phyloP scores from a whole-genome alignment of 2,797 vertebrate genomes.

The Siniperca undulata region DNA sequence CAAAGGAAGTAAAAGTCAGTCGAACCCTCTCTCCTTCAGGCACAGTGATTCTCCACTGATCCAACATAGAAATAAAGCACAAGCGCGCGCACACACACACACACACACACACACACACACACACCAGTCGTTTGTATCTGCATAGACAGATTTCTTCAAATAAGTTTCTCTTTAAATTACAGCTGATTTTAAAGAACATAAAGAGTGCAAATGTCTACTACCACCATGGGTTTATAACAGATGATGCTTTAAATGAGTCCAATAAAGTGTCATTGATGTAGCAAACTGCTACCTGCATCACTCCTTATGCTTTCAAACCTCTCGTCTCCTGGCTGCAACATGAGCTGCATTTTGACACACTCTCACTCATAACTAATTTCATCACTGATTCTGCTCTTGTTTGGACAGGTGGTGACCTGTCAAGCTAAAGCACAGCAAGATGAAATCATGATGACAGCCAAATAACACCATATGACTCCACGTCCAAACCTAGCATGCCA shows the following conservation, averaged over 20 bases:
- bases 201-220: background rate
- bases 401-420: slow-evolving; percentile 56
- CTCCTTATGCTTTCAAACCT: slow-evolving; percentile 5
- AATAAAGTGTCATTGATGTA: background rate
- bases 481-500: slow-evolving; percentile 34
- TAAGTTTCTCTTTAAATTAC: background rate
- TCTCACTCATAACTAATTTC: slow-evolving; percentile 50
- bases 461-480: slow-evolving; percentile 49
- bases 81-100: slow-evolving; percentile 6
- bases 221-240: background rate
- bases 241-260: background rate
- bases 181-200: background rate
- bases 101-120: background rate
- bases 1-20: slow-evolving; percentile 83
- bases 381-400: slow-evolving; percentile 41
- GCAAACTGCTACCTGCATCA: background rate
- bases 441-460: slow-evolving; percentile 59
- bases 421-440: slow-evolving; percentile 38
- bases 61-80: slow-evolving; percentile 32
- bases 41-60: slow-evolving; percentile 85
- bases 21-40: slow-evolving; percentile 76
- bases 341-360: slow-evolving; percentile 35
- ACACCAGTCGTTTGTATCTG: background rate
- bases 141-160: background rate
- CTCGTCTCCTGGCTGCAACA: slow-evolving; percentile 8